Base-by-base conservation (phyloP, 1,140 invertebrate species). In the Pentalonia nigronervosa region DNA sequence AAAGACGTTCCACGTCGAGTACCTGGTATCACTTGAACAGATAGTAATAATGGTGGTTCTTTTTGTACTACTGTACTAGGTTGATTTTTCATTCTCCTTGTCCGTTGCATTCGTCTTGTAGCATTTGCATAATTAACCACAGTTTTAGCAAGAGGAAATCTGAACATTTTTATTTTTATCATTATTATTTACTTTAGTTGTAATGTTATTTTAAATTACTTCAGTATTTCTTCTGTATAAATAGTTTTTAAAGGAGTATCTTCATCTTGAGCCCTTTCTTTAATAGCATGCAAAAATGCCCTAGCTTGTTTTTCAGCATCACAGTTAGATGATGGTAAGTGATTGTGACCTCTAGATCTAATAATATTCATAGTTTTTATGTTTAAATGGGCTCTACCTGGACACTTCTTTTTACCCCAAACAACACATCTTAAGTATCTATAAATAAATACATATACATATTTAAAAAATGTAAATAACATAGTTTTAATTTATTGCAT, bases 361-460 rank as follows among this genome's bases (percentile, higher is more conserved):
- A 83, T 93, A 53, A 93, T 93, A 93, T 8, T 53, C 14, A 50
- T n/a, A 25, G 91, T 93, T 41, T 83, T 93, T 45, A 56, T 86
- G 41, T 93, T 93, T n/a, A 93, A 93, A 93, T 93, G 91, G 11
- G 91, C 91, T 47, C 91, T 81, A 45, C 91, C 91, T 1, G 91
- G 91, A 86, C 91, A 93, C n/a, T 93, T 93, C 81, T 93, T 93
- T n/a, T 93, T 93, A n/a, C 91, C 91, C 91, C 91, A 93, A 84
- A 93, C 91, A 25, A 93, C 91, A 93, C 91, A 93, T 93, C 91
- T 93, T 53, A 93, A 45, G 48, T 93, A 93, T 34, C 91, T 93
- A 45, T 84, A 30, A 81, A 48, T 41, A 93, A 53, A 93, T 25
- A 50, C 25, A 11, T 56, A 89, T 11, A 34, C 36, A 36, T 89